Evolutionary conservation across 2,797 vertebrate species (phyloP), one percentile per base, ranked within the genome.

Genomic region (Oreochromis grahami): DNA sequence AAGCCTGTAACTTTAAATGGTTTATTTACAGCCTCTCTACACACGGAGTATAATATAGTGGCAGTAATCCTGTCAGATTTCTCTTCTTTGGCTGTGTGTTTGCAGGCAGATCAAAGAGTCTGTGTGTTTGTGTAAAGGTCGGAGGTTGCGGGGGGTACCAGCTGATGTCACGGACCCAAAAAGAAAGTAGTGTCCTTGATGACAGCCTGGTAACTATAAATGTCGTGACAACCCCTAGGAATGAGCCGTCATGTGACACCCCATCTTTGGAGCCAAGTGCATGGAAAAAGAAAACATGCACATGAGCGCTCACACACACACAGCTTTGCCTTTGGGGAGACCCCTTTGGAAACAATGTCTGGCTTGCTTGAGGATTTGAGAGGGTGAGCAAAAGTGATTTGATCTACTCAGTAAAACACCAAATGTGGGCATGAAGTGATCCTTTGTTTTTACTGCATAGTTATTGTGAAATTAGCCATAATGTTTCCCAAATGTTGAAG

Each of bases 331-430:
- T 91, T 86, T 70, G 84, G 92, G 92, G 94, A 94, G 84, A 94
- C 86, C 91, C 94, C 92, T 92, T 91, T 79, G 91, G 92, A 94
- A 93, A 93, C 86, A 90, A 92, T 91, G 87, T 92, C 68, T 83
- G 91, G 86, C 58, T 48, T 85, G 81, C 77, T 68, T 56, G 68
- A 83, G 79, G 83, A 80, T 88, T 83, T 78, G 55, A 82, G 78
- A 80, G 76, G 82, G 79, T 51, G 84, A 6, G 51, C 56, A 48
- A 78, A 50, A 76, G 58, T 14, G 74, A 60, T 45, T 78, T 21
- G 76, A 79, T 45, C 68, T 76, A 15, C 68, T 79, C 65, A 45
- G 48, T 41, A 81, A 52, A 89, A 78, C 65, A 65, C 80, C 89
- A 81, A 84, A 90, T 41, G 72, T 80, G 63, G 86, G 43, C 86